Evolutionary conservation across 64 coral and sea anemone genomes (phyloP).

Genomic region (Trachythela sp.): DNA sequence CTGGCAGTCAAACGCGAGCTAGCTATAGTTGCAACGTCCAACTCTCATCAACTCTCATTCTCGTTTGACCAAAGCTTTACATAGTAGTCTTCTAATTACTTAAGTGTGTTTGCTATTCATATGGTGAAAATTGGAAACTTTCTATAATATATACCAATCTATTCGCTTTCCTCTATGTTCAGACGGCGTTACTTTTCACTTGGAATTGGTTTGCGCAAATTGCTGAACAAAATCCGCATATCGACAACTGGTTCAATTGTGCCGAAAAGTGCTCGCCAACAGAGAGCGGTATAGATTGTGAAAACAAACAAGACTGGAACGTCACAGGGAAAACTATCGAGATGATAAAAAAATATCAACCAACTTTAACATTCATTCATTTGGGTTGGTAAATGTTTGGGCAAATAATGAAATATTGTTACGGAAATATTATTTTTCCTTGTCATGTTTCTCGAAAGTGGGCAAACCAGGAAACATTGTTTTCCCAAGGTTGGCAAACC

Average conservation of each 20-base stretch:
- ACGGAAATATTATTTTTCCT: no score
- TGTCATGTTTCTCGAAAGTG: no score
- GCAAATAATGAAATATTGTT: no score
- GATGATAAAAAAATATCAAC: not conserved
- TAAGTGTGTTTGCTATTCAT: no score
- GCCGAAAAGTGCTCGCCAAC: not conserved
- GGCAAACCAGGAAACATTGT: no score
- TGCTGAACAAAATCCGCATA: not conserved
- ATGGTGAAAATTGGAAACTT: not conserved
- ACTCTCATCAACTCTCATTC: no score
- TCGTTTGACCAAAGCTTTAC: no score
- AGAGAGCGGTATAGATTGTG: not conserved
- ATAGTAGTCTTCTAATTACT: no score
- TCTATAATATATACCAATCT: no score
- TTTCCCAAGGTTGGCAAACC: no score
- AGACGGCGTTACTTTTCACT: not conserved
- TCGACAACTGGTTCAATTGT: not conserved
- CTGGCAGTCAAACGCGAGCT: no score
- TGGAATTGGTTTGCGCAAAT: not conserved
- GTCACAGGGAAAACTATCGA: not conserved
- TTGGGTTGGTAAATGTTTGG: not conserved
- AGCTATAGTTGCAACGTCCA: no score
- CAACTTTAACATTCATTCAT: constrained; percentile 17
- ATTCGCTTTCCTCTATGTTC: not conserved
- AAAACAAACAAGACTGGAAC: not conserved